Evolutionary conservation across 2,113 vertebrate genomes (phyloP).

Genomic region (Pao palembangensis): DNA sequence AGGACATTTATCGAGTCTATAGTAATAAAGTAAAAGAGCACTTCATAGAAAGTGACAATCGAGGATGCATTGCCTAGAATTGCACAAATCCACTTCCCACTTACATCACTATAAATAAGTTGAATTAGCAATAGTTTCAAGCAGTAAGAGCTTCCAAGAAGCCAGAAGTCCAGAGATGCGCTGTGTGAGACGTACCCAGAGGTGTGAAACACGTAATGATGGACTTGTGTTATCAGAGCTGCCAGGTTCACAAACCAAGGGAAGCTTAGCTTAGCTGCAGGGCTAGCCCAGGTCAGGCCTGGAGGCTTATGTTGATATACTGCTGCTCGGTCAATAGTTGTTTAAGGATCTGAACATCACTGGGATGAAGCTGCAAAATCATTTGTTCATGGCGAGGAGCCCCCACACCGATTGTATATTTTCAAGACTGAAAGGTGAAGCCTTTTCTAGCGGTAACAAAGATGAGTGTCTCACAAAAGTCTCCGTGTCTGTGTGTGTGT

Average conservation of each 20-base stretch:
- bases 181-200: constrained; percentile 5
- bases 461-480: constrained; percentile 37
- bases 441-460: constrained; percentile 17
- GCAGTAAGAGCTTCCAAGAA: too few relatives aligned
- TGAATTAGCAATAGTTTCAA: too few relatives aligned
- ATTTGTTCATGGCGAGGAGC: constrained; percentile 15
- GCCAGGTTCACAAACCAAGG: constrained; percentile 31
- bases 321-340: constrained; percentile 5
- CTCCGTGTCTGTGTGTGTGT: background rate
- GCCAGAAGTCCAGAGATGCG: too few relatives aligned
- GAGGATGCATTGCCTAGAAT: too few relatives aligned
- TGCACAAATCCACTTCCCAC: too few relatives aligned
- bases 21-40: too few relatives aligned
- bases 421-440: constrained; percentile 23
- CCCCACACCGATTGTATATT: background rate
- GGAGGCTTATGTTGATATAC: constrained; percentile 40
- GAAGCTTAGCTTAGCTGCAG: constrained; percentile 23
- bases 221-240: constrained; percentile 34
- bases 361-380: constrained; percentile 3
- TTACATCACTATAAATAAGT: too few relatives aligned
- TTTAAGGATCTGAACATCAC: constrained; percentile 22
- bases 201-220: constrained; percentile 40
- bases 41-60: too few relatives aligned
- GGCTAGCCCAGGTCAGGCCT: constrained; percentile 27
- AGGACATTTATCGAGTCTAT: too few relatives aligned